Base-by-base conservation (phyloP, 2,888 invertebrate genomes). In the Ectemnius continuus region DNA sequence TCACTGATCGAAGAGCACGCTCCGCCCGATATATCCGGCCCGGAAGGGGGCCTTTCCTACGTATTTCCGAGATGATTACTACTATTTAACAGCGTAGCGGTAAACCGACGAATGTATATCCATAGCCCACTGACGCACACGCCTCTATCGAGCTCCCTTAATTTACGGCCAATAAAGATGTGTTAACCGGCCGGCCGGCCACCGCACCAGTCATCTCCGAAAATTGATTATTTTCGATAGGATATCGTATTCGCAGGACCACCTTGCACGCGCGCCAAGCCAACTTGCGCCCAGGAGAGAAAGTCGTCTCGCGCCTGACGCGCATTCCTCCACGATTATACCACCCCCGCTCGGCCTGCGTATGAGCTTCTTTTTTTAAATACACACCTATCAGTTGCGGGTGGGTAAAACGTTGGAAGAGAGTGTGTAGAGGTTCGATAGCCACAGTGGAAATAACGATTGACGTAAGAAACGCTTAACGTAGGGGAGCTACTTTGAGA, bases 1-100 rank as follows among this genome's bases (percentile, higher is more conserved):
- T 71, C 71, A 61, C 62, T 63, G 75, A 72, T 75, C 71, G 28
- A 45, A 66, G 59, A 23, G 36, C 11, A 48, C 8, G n/a, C 13
- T 48, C 8, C 14, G 58, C 20, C 48, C 20, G 61, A 59, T 59
- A 62, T 62, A 62, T 48, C 48, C 48, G 47, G 62, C 26, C 13
- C 62, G 14, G 48, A 26, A 62, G 47, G 28, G 13, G 26, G 62
- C 47, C n/a, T 48, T 26, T 47, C 48, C 47, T 47, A 23, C 48
- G 23, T 48, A 62, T 62, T 48, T 62, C 48, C 47, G 61, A 46
- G 46, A 61, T 46, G 61, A 46, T 46, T 61, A 13, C n/a, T 46
- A 46, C 8, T 46, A 36, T 36, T 36, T n/a, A 61, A 61, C 61
- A 11, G 45, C 46, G 61, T 20, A 46, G 45, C 61, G 46, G 61